These are phyloP conservation scores for Acleris laterana DNA, from an alignment of 2,888 invertebrate species.

Conservation along the genomic window DNA sequence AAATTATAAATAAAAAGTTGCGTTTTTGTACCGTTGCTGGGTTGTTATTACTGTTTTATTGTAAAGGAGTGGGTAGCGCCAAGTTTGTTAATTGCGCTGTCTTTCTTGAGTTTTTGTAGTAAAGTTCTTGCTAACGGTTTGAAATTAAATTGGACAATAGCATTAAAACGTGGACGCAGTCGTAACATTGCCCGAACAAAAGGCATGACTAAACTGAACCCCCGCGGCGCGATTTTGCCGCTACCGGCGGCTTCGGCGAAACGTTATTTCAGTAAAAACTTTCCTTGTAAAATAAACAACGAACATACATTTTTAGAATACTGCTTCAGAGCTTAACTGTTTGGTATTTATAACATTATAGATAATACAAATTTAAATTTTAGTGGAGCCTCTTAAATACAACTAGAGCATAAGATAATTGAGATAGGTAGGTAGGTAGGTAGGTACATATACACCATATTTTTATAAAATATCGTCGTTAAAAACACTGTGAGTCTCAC, in stretches of 20 bases:
- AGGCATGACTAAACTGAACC: background rate
- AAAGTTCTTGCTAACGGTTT: background rate
- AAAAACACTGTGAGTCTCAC: no score
- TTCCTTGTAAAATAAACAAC: no score
- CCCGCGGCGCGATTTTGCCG: slow-evolving; percentile 2
- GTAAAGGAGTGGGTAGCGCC: no score
- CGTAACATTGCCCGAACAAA: slow-evolving; percentile 2
- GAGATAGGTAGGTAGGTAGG: no score
- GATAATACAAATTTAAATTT: no score
- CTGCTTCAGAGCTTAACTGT: no score
- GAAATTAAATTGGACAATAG: slow-evolving; percentile 4
- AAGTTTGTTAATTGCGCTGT: slow-evolving; percentile 20
- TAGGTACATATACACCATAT: no score
- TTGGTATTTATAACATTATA: no score
- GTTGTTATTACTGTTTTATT: background rate
- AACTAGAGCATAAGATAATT: no score
- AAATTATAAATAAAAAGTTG: background rate
- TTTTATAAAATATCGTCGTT: no score
- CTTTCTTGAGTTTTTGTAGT: slow-evolving; percentile 16
- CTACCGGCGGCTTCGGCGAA: slow-evolving; percentile 7
- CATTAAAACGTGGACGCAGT: slow-evolving; percentile 4
- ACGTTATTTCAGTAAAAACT: background rate
- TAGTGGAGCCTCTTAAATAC: no score
- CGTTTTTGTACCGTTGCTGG: background rate
- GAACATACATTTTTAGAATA: no score